Evolutionary conservation across 2,113 vertebrate species (phyloP).

Genomic region (Otus sunia): DNA sequence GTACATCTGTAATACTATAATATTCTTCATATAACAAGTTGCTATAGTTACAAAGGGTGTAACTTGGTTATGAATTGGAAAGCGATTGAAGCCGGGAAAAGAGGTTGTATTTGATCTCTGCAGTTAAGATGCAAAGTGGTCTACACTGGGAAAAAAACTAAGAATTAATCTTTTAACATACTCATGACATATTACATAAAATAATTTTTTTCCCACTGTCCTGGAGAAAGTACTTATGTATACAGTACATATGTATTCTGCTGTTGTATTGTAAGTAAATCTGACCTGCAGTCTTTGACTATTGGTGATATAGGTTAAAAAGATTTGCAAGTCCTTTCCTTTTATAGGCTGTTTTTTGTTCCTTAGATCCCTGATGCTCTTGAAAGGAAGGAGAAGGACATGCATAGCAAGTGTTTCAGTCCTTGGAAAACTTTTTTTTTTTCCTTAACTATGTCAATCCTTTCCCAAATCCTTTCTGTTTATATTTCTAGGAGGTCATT

Average conservation of each 20-base stretch:
- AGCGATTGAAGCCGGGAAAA: neutral
- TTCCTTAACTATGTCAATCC: neutral
- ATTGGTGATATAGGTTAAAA: neutral
- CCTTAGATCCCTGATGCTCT: neutral
- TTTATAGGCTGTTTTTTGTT: neutral
- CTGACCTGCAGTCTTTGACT: neutral
- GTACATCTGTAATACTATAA: neutral
- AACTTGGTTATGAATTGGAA: neutral
- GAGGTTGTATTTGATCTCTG: neutral
- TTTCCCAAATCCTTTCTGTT: neutral
- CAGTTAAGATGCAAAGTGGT: neutral
- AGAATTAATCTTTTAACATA: neutral
- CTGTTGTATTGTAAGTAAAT: neutral
- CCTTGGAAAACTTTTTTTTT: neutral
- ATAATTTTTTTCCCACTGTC: neutral
- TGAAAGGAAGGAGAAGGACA: neutral
- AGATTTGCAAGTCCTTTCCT: neutral
- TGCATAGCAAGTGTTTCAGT: neutral
- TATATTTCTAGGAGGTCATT: neutral
- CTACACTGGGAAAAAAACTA: neutral
- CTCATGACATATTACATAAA: neutral
- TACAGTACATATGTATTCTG: neutral
- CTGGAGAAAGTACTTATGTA: neutral
- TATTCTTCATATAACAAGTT: neutral
- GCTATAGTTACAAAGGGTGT: neutral